Percentiles rank a stretch among this genome's conserved stretches.
Conservation (phyloP, 2,888 invertebrate genomes). For the Auanema sp. region DNA sequence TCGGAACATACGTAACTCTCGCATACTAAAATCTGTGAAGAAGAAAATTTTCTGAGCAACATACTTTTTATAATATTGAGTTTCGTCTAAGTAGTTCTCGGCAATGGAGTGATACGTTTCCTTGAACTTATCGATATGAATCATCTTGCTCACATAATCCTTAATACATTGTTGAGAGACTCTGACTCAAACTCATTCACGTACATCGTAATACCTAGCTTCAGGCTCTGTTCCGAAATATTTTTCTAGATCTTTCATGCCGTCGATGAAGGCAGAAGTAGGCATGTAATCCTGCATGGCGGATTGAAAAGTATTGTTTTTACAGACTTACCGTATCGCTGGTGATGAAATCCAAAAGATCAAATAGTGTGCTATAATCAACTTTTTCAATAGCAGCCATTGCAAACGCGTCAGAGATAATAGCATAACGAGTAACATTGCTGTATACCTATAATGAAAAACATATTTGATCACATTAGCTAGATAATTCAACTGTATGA, state of each 20-base stretch:
- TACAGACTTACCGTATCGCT: conserved; percentile 26
- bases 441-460: conserved; percentile 24
- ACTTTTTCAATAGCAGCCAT: conserved; percentile 32
- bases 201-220: conserved; percentile 7
- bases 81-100: conserved; percentile 38
- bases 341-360: conserved; percentile 28
- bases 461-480: background rate
- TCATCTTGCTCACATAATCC: conserved; percentile 31
- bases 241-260: background rate
- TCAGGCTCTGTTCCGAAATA: conserved; percentile 24
- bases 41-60: conserved; percentile 10
- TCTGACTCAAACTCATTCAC: background rate
- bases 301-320: background rate
- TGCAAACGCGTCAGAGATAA: conserved; percentile 42
- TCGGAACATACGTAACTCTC: conserved; percentile 18
- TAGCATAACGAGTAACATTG: conserved; percentile 30
- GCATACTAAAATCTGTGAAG: conserved; percentile 19
- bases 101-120: conserved; percentile 28
- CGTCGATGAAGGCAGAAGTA: conserved; percentile 6
- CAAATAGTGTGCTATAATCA: conserved; percentile 30
- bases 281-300: conserved; percentile 13
- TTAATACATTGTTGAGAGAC: conserved; percentile 1
- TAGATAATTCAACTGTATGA: conserved; percentile 30
- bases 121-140: conserved; percentile 25
- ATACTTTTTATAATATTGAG: conserved; percentile 50